Base-by-base conservation (phyloP, 1,140 invertebrate genomes). In the Zaprionus capensis region DNA sequence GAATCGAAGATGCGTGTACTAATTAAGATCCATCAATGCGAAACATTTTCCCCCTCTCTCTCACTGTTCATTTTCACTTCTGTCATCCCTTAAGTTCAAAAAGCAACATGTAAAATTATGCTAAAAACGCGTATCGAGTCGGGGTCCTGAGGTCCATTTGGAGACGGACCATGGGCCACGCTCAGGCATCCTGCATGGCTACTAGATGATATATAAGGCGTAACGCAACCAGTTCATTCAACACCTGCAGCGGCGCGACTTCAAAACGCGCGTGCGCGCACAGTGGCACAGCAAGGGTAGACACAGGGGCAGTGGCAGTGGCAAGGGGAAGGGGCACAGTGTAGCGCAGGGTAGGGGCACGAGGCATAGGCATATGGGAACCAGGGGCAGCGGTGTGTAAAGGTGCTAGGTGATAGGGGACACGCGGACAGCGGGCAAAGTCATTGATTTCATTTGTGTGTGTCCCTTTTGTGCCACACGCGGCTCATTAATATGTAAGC, bases 401-500 rank as follows among this genome's bases (percentile, higher is more conserved):
- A 67, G 65, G 65, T 67, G 65, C 65, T 67, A 67, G 65, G 28
- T 67, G 65, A 67, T 57, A 67, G 65, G 55, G 65, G 55, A 67
- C 65, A 67, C 55, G 65, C 65, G 55, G 65, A 67, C 65, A 58
- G 51, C 64, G 31, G 61, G 74, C 76, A 78, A 70, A 71, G 75
- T 70, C 80, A 81, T 81, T 81, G 80, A 81, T 78, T 74, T 72
- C 75, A 73, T 64, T 73, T 46, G 44, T 55, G 61, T 68, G 46
- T 61, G 31, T 63, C 61, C 44, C 15, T 62, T 31, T 65, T 68
- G 55, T 51, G 67, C 66, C 68, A 69, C 72, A 74, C 66, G 65
- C 80, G 74, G 51, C 81, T 86, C 79, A 86, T 81, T 81, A 86
- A 80, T 85, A 81, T 86, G 81, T 67, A 69, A 41, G 59, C 56